phyloP scores from a whole-genome alignment of 2,797 vertebrate genomes.

The Enteromius afrohamiltoni region DNA sequence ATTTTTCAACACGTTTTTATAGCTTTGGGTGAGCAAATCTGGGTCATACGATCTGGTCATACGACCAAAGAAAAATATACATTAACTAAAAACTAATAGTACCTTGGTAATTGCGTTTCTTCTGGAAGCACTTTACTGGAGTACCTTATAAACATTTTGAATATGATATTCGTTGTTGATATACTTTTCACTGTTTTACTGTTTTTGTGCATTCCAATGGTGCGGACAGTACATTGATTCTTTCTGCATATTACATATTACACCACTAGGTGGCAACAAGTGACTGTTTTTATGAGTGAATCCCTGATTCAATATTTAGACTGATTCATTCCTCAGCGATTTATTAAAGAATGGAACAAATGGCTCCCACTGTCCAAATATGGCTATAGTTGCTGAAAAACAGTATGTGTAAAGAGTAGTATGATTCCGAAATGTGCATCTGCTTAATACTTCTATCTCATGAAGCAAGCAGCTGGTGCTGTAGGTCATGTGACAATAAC shows the following conservation, averaged over 20 bases:
- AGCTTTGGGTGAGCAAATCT: not conserved
- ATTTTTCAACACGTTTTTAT: conserved; percentile 9
- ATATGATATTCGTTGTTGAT: not conserved
- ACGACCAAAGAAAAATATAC: not conserved
- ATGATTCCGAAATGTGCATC: not conserved
- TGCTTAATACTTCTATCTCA: not conserved
- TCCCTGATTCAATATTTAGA: not conserved
- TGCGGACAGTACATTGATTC: not conserved
- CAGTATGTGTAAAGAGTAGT: not conserved
- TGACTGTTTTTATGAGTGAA: not conserved
- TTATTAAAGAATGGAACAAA: not conserved
- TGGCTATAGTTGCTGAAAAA: not conserved
- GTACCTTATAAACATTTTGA: not conserved
- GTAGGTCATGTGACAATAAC: not conserved
- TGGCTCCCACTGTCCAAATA: not conserved
- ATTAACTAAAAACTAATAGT: not conserved
- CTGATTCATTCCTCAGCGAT: not conserved
- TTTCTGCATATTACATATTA: not conserved
- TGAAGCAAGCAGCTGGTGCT: not conserved
- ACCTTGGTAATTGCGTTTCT: not conserved
- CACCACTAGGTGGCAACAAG: not conserved
- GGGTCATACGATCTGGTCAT: not conserved
- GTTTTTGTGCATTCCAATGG: not conserved
- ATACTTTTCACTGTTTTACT: not conserved
- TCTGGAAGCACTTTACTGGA: not conserved